Evolutionary conservation across 2,797 vertebrate genomes (phyloP).

Genomic region (Pseudomugil gertrudae): DNA sequence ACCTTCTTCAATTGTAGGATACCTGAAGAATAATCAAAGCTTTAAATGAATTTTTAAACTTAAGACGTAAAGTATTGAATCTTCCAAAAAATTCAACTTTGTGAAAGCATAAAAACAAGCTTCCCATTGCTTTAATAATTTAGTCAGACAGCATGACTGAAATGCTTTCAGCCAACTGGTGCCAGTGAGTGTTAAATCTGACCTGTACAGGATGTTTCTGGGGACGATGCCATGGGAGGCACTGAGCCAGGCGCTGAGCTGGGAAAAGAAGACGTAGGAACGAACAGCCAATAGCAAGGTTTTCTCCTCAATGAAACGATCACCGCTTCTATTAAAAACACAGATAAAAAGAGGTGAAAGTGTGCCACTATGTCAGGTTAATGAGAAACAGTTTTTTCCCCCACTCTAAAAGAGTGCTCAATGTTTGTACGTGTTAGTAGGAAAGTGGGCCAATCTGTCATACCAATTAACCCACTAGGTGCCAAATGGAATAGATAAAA

Average conservation of each 20-base stretch:
- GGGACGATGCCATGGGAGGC: slow-evolving; percentile 98
- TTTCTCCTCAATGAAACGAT: slow-evolving; percentile 97
- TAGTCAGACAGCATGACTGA: slow-evolving; percentile 11
- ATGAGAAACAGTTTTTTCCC: slow-evolving; percentile 49
- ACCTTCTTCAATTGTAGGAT: neutral
- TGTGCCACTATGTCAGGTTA: slow-evolving; percentile 72
- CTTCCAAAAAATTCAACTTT: neutral
- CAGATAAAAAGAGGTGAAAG: slow-evolving; percentile 43
- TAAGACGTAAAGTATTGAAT: slow-evolving; percentile 4
- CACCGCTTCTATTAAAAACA: slow-evolving; percentile 87
- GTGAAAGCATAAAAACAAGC: neutral
- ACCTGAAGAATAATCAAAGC: neutral
- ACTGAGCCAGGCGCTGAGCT: slow-evolving; percentile 98
- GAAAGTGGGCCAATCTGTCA: slow-evolving; percentile 62
- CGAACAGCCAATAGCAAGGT: slow-evolving; percentile 94
- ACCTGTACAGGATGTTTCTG: slow-evolving; percentile 99
- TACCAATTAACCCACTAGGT: slow-evolving; percentile 56
- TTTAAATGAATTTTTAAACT: slow-evolving; percentile 13
- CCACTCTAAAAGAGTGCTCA: slow-evolving; percentile 61
- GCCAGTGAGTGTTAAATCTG: slow-evolving; percentile 48
- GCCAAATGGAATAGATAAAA: neutral
- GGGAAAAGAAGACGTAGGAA: slow-evolving; percentile 99
- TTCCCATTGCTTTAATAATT: slow-evolving; percentile 12
- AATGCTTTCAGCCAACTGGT: slow-evolving; percentile 26
- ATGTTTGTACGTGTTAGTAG: slow-evolving; percentile 73